These are phyloP conservation scores for Actinostola sp. DNA, from an alignment of 92 coral and sea anemone genomes.

Conservation along the genomic window DNA sequence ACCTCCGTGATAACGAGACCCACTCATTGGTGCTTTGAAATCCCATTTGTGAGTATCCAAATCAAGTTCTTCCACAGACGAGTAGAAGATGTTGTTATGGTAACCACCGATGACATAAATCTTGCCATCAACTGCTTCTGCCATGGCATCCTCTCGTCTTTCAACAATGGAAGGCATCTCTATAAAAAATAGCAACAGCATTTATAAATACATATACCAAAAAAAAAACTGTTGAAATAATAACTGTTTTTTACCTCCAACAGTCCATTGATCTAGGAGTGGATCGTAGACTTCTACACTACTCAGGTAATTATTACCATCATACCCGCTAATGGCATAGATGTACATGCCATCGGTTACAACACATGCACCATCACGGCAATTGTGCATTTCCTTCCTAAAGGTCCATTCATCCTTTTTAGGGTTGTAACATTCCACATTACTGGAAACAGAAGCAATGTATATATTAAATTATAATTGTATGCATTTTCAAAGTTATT, in stretches of 20 bases:
- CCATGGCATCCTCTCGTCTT: slow-evolving; percentile 95
- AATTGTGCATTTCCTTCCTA: slow-evolving; percentile 83
- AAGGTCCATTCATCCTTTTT: slow-evolving; percentile 75
- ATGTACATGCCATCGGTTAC: slow-evolving; percentile 85
- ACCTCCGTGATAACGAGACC: slow-evolving; percentile 92
- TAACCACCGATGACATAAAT: slow-evolving; percentile 94
- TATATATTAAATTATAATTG: slow-evolving; percentile 3
- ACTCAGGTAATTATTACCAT: slow-evolving; percentile 86
- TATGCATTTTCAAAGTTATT: too few relatives aligned
- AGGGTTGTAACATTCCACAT: slow-evolving; percentile 92
- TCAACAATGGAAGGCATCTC: slow-evolving; percentile 85
- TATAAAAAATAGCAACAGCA: slow-evolving; percentile 10
- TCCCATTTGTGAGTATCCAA: slow-evolving; percentile 80
- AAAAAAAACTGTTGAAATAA: neutral
- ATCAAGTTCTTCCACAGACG: slow-evolving; percentile 89
- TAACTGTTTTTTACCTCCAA: slow-evolving; percentile 61
- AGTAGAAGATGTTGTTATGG: slow-evolving; percentile 77
- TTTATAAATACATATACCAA: neutral
- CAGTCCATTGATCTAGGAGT: slow-evolving; percentile 74
- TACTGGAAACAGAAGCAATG: slow-evolving; percentile 36
- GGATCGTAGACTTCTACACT: slow-evolving; percentile 96
- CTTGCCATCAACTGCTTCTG: slow-evolving; percentile 80
- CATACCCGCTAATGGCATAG: slow-evolving; percentile 94
- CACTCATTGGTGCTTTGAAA: slow-evolving; percentile 74
- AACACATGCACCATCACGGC: slow-evolving; percentile 97